Percentiles rank a stretch among this genome's conserved stretches.
Evolutionary conservation across 92 coral and sea anemone species (phyloP).

Genomic region (Ricordea florida): DNA sequence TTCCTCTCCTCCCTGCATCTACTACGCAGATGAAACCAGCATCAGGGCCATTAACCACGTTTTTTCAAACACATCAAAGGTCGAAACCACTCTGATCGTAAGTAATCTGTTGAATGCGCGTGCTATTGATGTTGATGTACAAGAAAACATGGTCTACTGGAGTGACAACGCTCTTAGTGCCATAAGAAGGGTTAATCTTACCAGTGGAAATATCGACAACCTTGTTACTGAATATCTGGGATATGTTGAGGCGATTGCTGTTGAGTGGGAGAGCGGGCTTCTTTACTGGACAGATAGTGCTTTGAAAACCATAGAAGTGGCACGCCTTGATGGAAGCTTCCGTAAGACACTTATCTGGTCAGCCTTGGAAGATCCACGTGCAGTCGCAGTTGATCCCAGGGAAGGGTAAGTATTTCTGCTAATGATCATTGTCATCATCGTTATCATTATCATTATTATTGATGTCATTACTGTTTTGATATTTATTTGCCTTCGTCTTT

Average conservation of each 20-base stretch:
- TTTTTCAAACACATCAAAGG: no score
- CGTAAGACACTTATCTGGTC: constrained; percentile 25
- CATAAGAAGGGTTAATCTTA: constrained; percentile 13
- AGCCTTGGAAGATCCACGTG: constrained; percentile 23
- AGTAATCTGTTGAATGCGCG: neutral
- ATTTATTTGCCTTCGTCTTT: no score
- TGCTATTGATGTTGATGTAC: constrained; percentile 18
- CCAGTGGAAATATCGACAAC: neutral
- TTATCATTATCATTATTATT: no score
- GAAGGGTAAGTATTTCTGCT: constrained; percentile 22
- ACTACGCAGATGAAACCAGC: constrained; percentile 6
- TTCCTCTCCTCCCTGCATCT: constrained; percentile 34
- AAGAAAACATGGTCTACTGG: constrained; percentile 49
- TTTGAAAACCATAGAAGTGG: constrained; percentile 55
- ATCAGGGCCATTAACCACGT: neutral
- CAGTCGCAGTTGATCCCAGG: constrained; percentile 22
- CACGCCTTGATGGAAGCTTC: constrained; percentile 54
- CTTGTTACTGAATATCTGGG: constrained; percentile 14
- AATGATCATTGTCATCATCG: no score
- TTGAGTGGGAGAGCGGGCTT: constrained; percentile 70
- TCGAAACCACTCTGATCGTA: neutral
- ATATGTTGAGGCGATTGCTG: constrained; percentile 59
- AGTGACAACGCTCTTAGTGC: constrained; percentile 34
- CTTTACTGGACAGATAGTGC: constrained; percentile 72
- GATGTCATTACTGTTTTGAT: no score